A percentile compares a stretch with the other conserved stretches of the same genome.
phyloP scores from a whole-genome alignment of 2,113 vertebrate species.

The Corythornis vintsioides region DNA sequence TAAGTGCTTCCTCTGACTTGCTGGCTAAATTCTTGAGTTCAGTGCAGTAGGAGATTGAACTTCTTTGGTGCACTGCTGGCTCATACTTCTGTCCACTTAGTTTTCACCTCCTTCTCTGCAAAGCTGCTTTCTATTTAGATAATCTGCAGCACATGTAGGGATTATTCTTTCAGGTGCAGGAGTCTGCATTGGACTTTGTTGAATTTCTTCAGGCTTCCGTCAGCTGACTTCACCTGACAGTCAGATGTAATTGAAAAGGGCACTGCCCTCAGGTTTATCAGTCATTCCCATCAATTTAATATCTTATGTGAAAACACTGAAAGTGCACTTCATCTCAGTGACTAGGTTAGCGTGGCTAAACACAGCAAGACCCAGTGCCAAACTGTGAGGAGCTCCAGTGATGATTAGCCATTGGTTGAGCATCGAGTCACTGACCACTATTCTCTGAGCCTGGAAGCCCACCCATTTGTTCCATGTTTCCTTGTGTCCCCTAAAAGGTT shows the following conservation, averaged over 20 bases:
- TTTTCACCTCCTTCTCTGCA: neutral
- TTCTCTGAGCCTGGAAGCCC: neutral
- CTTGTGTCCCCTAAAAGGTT: neutral
- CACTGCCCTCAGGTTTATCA: neutral
- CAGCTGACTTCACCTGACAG: neutral
- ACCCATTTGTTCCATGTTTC: accelerated
- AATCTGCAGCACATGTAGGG: accelerated
- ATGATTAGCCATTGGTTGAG: neutral
- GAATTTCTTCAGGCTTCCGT: neutral
- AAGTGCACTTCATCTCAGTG: neutral
- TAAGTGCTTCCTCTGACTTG: neutral
- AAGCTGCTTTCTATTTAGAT: neutral
- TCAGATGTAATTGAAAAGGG: neutral
- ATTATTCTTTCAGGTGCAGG: neutral
- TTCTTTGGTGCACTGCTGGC: neutral
- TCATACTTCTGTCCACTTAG: neutral
- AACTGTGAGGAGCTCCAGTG: neutral
- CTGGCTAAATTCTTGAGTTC: neutral
- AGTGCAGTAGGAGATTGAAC: neutral
- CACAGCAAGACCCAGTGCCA: neutral
- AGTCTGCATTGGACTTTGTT: too few species aligned
- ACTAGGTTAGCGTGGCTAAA: neutral
- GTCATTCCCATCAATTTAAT: neutral
- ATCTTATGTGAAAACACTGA: neutral
- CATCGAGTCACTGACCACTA: too few species aligned